Percentiles rank a stretch among this genome's conserved stretches.
Evolutionary conservation across 23 tunicate genomes (phyloP).

Genomic region (Styela clava): DNA sequence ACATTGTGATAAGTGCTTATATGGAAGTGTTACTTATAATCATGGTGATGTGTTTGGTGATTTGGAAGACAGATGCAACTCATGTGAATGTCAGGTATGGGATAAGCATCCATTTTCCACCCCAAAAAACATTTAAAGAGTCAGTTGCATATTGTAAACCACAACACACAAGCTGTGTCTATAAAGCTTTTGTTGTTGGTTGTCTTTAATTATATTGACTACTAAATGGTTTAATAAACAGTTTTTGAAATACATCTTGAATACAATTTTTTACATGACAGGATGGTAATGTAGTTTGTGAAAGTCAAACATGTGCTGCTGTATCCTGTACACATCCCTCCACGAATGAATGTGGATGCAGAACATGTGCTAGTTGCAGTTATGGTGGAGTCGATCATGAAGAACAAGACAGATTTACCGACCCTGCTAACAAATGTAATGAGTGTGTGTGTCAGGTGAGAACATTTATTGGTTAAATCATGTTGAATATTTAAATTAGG

Average conservation of each 20-base stretch:
- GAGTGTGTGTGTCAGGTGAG: conserved; percentile 69
- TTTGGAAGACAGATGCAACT: conserved; percentile 56
- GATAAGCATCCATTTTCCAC: too few species aligned
- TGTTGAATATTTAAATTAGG: background rate
- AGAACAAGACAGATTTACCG: conserved; percentile 46
- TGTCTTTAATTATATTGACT: too few species aligned
- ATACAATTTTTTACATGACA: conserved; percentile 25
- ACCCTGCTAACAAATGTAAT: conserved; percentile 73
- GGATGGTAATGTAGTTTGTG: conserved; percentile 86
- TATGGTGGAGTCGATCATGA: conserved; percentile 65
- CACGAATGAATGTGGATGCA: conserved; percentile 67
- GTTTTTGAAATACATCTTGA: too few species aligned
- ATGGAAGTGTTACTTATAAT: conserved; percentile 26
- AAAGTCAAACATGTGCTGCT: conserved; percentile 36
- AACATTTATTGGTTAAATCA: background rate
- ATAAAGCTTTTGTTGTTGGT: too few species aligned
- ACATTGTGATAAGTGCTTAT: conserved; percentile 45
- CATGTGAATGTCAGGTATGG: conserved; percentile 61
- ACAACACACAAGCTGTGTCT: too few species aligned
- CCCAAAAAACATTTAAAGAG: too few species aligned
- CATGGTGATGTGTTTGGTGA: conserved; percentile 38
- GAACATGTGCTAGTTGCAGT: conserved; percentile 45
- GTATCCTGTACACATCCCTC: conserved; percentile 46
- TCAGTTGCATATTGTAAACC: too few species aligned
- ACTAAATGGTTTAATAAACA: too few species aligned